Evolutionary conservation across 2,797 vertebrate species (phyloP).

Genomic region (Acanthopagrus latus): DNA sequence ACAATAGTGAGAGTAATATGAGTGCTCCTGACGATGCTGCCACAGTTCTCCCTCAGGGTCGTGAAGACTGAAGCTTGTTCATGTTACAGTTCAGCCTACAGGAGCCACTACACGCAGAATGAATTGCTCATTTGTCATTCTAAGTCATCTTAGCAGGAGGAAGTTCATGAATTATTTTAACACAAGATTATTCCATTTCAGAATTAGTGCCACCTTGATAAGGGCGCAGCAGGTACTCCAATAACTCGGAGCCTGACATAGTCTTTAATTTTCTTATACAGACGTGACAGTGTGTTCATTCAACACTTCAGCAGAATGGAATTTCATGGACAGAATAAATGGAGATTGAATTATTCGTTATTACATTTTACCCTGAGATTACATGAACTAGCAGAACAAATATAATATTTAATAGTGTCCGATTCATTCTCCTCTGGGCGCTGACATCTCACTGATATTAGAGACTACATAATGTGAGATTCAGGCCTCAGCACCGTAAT

Average conservation of each 20-base stretch:
- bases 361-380: constrained; percentile 64
- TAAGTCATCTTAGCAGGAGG: neutral
- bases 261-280: constrained; percentile 47
- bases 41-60: neutral
- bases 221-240: constrained; percentile 27
- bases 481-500: constrained; percentile 26
- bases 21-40: neutral
- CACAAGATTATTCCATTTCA: constrained; percentile 26
- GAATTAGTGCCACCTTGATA: constrained; percentile 36
- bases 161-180: constrained; percentile 42
- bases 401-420: constrained; percentile 63
- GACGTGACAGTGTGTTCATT: constrained; percentile 34
- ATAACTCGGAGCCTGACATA: constrained; percentile 37
- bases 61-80: neutral
- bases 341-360: constrained; percentile 63
- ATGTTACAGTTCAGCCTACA: neutral
- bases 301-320: constrained; percentile 24
- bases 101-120: neutral
- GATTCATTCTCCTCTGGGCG: constrained; percentile 52
- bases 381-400: constrained; percentile 69
- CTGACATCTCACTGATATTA: constrained; percentile 49
- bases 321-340: constrained; percentile 59
- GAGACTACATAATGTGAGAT: constrained; percentile 48
- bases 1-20: neutral
- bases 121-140: constrained; percentile 19